Conservation (phyloP, 2,797 vertebrate species). For the Galaxias olidus region DNA sequence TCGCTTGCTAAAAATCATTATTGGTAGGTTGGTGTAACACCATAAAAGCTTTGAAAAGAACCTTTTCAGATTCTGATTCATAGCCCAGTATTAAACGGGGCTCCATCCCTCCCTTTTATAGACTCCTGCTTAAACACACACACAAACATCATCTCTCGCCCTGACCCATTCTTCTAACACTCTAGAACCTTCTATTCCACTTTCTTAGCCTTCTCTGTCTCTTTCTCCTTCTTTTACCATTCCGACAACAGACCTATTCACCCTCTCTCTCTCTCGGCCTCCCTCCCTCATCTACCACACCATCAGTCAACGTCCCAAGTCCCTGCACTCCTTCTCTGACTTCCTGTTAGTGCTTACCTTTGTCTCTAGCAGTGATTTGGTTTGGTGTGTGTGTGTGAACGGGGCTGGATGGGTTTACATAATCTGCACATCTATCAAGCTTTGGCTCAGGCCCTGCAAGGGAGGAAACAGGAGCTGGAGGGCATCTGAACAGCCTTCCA, state of each 20-base stretch:
- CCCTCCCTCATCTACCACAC: slow-evolving; percentile 15
- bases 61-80: slow-evolving; percentile 33
- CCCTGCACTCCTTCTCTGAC: too few relatives aligned
- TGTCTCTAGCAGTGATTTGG: slow-evolving; percentile 63
- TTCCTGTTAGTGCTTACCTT: slow-evolving; percentile 1
- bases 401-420: slow-evolving; percentile 25
- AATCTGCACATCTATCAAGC: slow-evolving; percentile 40
- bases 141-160: slow-evolving; percentile 8
- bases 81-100: slow-evolving; percentile 17
- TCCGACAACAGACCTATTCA: slow-evolving; percentile 27
- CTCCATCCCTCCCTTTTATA: slow-evolving; percentile 2
- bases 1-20: slow-evolving; percentile 53
- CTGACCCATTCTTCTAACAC: slow-evolving; percentile 21
- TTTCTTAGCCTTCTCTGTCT: slow-evolving; percentile 37
- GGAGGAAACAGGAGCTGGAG: slow-evolving; percentile 14
- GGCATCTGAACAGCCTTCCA: slow-evolving; percentile 17
- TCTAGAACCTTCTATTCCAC: slow-evolving; percentile 42
- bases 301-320: too few relatives aligned
- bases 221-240: slow-evolving; percentile 9
- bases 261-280: slow-evolving; percentile 7
- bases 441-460: slow-evolving; percentile 51
- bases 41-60: slow-evolving; percentile 67
- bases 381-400: slow-evolving; percentile 38
- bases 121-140: slow-evolving; percentile 17
- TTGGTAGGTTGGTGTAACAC: slow-evolving; percentile 62